These are phyloP conservation scores for Meandrina meandrites DNA, from an alignment of 92 coral and sea anemone species.

Conservation along the genomic window DNA sequence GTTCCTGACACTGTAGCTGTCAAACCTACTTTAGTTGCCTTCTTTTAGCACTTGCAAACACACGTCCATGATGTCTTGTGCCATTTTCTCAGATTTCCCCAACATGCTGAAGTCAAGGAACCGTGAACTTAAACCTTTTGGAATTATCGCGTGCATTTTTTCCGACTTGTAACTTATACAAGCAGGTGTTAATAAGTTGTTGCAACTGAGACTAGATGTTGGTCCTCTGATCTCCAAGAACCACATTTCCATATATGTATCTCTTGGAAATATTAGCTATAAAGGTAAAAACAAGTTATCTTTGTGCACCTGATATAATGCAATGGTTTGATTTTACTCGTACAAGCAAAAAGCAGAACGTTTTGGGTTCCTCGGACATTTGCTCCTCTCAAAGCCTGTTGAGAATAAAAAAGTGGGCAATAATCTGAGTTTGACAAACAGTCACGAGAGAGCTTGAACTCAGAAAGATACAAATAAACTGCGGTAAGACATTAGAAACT, in stretches of 20 bases:
- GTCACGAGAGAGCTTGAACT: not conserved
- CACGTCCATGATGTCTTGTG: too few species aligned
- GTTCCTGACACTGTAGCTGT: too few species aligned
- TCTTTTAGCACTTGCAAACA: too few species aligned
- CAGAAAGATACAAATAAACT: not conserved
- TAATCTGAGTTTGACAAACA: not conserved
- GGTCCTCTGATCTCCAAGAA: not conserved
- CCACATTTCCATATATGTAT: not conserved
- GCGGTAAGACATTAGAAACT: not conserved
- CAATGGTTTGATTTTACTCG: conserved; percentile 84
- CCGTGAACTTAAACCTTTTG: too few species aligned
- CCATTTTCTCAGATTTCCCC: too few species aligned
- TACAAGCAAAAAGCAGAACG: conserved; percentile 76
- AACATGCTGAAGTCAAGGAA: too few species aligned
- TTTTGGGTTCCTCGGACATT: conserved; percentile 88
- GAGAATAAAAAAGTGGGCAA: not conserved
- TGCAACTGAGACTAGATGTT: not conserved
- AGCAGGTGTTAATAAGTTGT: not conserved
- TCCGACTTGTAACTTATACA: too few species aligned
- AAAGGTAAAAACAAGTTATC: too few species aligned
- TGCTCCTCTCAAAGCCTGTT: conserved; percentile 85
- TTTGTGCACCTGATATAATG: conserved; percentile 74
- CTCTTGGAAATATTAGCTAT: not conserved
- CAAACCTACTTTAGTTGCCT: too few species aligned
- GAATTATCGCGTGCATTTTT: too few species aligned